Evolutionary conservation across 2,113 vertebrate species (phyloP).

Genomic region (Thalassoma bifasciatum): DNA sequence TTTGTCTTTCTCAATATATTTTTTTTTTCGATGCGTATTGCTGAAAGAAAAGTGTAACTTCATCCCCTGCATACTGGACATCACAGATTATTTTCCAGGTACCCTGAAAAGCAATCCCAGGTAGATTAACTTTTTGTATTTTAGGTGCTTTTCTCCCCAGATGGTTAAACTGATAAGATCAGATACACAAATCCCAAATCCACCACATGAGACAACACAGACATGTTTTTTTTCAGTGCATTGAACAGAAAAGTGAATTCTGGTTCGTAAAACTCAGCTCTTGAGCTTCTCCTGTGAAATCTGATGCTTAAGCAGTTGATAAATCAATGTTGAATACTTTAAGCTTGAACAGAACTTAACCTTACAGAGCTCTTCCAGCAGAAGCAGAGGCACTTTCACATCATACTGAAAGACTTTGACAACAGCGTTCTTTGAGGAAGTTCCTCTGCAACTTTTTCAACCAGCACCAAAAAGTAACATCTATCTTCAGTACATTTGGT

Average conservation of each 20-base stretch:
- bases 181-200: background rate
- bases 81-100: background rate
- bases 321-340: background rate
- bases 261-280: no score
- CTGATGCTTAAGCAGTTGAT: no score
- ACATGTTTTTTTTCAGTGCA: background rate
- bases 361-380: background rate
- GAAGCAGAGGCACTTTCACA: background rate
- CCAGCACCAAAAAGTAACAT: conserved; percentile 21
- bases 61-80: no score
- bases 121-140: background rate
- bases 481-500: conserved; percentile 15
- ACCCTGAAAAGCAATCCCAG: background rate
- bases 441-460: conserved; percentile 2
- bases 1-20: background rate
- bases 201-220: background rate
- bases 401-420: background rate
- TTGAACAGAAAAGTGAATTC: background rate
- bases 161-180: conserved; percentile 3
- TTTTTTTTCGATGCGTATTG: background rate
- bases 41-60: no score
- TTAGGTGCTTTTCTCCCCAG: background rate
- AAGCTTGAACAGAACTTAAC: background rate
- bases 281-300: no score
- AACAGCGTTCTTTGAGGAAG: background rate